Conservation (phyloP, 2,888 invertebrate species). For the Heliconius aoede region DNA sequence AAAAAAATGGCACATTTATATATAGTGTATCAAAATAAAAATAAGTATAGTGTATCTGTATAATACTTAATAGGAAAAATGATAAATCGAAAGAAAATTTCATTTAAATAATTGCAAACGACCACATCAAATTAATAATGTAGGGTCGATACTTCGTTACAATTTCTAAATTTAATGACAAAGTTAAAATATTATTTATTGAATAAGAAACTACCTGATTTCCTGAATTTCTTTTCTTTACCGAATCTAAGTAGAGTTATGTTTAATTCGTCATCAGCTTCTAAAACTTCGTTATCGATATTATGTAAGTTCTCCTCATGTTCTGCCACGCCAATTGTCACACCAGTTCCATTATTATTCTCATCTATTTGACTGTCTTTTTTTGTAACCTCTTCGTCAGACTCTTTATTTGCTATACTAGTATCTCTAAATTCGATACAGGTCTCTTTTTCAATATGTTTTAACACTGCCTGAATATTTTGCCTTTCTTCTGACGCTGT, state of each 20-base stretch:
- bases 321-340: neutral
- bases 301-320: neutral
- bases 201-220: neutral
- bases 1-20: neutral
- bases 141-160: neutral
- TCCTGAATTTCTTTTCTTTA: neutral
- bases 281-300: neutral
- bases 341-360: constrained; percentile 11
- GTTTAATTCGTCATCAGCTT: neutral
- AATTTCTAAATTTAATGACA: neutral
- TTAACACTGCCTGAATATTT: constrained; percentile 69
- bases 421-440: constrained; percentile 67
- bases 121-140: neutral
- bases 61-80: neutral
- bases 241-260: neutral
- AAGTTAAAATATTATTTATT: neutral
- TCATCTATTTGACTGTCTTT: constrained; percentile 2
- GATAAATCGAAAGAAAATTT: neutral
- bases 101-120: neutral
- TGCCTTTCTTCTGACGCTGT: constrained; percentile 72
- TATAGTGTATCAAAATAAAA: too few species aligned
- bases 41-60: neutral
- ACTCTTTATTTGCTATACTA: constrained; percentile 42
- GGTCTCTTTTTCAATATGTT: constrained; percentile 73
- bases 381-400: constrained; percentile 25